Evolutionary conservation across 1,140 invertebrate genomes (phyloP).

Genomic region (Bactericera cockerelli): DNA sequence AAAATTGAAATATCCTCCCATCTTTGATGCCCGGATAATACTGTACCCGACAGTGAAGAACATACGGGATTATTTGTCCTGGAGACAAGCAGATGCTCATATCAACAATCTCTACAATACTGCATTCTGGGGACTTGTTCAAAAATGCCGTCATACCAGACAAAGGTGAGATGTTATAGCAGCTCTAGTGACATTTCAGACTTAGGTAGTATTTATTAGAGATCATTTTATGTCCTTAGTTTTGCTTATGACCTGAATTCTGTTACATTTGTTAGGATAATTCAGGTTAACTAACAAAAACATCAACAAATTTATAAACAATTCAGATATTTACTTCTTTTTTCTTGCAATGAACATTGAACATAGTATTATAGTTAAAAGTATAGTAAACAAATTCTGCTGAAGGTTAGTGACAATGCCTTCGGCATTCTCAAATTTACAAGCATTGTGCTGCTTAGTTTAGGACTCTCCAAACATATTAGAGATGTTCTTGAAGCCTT

Average conservation of each 20-base stretch:
- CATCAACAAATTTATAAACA: too few species aligned
- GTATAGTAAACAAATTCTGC: too few species aligned
- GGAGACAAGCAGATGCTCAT: constrained; percentile 94
- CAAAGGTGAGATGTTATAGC: constrained; percentile 36
- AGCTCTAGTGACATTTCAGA: constrained; percentile 15
- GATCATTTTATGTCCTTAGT: constrained; percentile 13
- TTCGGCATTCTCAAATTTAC: too few species aligned
- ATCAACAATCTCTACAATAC: constrained; percentile 98
- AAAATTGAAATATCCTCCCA: constrained; percentile 64
- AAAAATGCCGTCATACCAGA: constrained; percentile 54
- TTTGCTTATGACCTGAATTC: constrained; percentile 9
- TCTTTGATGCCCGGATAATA: constrained; percentile 77
- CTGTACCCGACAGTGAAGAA: constrained; percentile 79
- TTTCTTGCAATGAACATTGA: too few species aligned
- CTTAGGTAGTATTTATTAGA: constrained; percentile 9
- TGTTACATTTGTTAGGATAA: constrained; percentile 15
- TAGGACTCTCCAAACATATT: too few species aligned
- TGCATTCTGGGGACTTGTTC: constrained; percentile 82
- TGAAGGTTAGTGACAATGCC: too few species aligned
- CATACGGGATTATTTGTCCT: constrained; percentile 82
- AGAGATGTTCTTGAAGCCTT: too few species aligned
- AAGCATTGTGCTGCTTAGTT: too few species aligned
- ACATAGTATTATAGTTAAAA: too few species aligned
- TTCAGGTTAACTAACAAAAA: background rate
- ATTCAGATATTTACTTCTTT: too few species aligned